phyloP scores from a whole-genome alignment of 1,140 invertebrate species.

The Streblospio benedicti region DNA sequence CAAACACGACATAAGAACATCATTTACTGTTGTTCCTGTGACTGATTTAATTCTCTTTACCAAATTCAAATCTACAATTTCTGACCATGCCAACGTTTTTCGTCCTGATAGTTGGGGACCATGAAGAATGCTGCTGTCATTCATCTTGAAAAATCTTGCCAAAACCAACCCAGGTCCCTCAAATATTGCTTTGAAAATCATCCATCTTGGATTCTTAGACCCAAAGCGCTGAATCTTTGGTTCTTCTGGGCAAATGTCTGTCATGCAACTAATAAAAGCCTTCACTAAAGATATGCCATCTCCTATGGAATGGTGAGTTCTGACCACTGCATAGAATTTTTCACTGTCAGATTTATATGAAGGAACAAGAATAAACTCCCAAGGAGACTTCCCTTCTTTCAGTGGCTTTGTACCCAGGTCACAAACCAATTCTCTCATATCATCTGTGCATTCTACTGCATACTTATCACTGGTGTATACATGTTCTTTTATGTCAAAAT shows the following conservation, averaged over 20 bases:
- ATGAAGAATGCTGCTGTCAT: constrained; percentile 4
- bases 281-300: constrained; percentile 11
- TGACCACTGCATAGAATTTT: neutral
- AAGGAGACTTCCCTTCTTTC: constrained; percentile 1
- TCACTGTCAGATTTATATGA: neutral
- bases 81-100: constrained; percentile 7
- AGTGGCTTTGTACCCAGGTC: neutral
- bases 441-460: neutral
- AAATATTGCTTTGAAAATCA: no score
- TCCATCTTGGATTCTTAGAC: no score
- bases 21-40: constrained; percentile 10
- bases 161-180: no score
- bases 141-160: no score
- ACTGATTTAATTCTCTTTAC: constrained; percentile 14
- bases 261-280: neutral
- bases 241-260: neutral
- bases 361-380: constrained; percentile 2
- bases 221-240: neutral
- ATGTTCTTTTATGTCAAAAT: constrained; percentile 10
- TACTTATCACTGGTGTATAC: neutral
- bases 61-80: constrained; percentile 4
- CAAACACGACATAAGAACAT: constrained; percentile 13
- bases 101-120: constrained; percentile 6
- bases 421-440: neutral
- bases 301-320: constrained; percentile 12